A percentile compares a stretch with the other conserved stretches of the same genome.
Evolutionary conservation across 2,113 vertebrate species (phyloP).

Genomic region (Proterorhinus semilunaris): DNA sequence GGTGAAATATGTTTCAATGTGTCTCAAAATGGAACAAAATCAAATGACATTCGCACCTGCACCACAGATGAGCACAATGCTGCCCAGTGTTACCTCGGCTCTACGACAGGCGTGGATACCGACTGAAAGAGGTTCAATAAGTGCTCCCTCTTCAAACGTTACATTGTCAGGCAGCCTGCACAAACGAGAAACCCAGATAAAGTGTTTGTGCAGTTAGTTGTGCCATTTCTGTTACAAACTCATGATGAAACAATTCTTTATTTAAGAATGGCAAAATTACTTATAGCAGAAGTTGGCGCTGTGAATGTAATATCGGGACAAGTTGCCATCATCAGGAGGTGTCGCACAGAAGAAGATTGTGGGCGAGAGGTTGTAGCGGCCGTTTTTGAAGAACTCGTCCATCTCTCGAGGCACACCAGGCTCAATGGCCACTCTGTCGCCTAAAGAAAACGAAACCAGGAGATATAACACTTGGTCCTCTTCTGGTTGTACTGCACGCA

Average conservation of each 20-base stretch:
- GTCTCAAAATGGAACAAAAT: too few species aligned
- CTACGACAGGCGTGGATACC: constrained; percentile 92
- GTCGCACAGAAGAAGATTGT: constrained; percentile 94
- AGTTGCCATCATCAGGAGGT: constrained; percentile 89
- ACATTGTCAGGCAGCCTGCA: constrained; percentile 90
- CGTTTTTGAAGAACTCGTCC: constrained; percentile 90
- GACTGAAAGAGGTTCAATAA: constrained; percentile 94
- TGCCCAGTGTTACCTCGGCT: constrained; percentile 86
- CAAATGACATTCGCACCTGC: constrained; percentile 78
- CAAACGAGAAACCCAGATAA: neutral
- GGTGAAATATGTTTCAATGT: neutral
- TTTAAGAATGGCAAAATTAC: constrained; percentile 56
- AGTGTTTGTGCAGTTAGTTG: constrained; percentile 8
- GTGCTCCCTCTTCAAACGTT: constrained; percentile 95
- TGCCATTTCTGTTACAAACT: constrained; percentile 11
- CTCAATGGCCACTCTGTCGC: constrained; percentile 92
- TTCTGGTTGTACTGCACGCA: too few species aligned
- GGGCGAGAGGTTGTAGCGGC: constrained; percentile 92
- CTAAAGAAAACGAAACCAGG: constrained; percentile 60
- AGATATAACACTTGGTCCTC: neutral
- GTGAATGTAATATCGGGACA: constrained; percentile 91
- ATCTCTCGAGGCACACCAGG: constrained; percentile 85
- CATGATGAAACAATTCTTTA: neutral
- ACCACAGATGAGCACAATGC: constrained; percentile 88
- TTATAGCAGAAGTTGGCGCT: constrained; percentile 93